Percentiles rank a stretch among this genome's conserved stretches.
These are phyloP conservation scores for Notodonta ziczac DNA, from an alignment of 2,888 invertebrate species.

Conservation along the genomic window DNA sequence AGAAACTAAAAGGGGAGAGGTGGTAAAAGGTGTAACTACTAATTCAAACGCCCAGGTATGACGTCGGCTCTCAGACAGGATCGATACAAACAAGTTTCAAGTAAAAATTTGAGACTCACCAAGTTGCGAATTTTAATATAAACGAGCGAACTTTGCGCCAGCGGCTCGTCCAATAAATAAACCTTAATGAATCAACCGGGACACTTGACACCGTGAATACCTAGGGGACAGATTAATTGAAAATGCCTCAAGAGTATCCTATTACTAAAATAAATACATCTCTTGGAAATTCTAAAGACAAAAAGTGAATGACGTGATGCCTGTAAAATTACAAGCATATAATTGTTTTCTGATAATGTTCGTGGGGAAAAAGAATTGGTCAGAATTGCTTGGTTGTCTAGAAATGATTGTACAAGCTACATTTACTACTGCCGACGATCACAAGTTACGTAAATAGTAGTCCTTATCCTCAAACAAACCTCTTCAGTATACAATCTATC, in stretches of 20 bases:
- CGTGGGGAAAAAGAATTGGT: too few relatives aligned
- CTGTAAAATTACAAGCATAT: not conserved
- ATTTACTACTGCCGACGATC: too few relatives aligned
- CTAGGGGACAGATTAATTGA: conserved; percentile 45
- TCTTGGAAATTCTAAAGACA: not conserved
- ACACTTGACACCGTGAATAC: conserved; percentile 46
- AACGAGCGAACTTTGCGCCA: conserved; percentile 55
- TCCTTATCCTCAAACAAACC: not conserved
- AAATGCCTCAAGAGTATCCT: conserved; percentile 39
- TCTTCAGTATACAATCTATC: not conserved
- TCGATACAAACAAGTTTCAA: conserved; percentile 34
- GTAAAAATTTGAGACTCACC: conserved; percentile 48
- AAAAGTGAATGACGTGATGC: not conserved
- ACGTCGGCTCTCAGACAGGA: conserved; percentile 23
- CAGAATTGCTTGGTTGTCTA: too few relatives aligned
- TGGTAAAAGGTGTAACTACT: not conserved
- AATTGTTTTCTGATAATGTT: too few relatives aligned
- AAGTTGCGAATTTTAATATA: conserved; percentile 61
- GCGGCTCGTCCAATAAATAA: conserved; percentile 60
- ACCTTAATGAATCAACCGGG: conserved; percentile 59
- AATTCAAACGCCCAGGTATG: conserved; percentile 2
- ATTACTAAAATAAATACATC: conserved; percentile 18
- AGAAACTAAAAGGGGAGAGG: not conserved
- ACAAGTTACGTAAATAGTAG: too few relatives aligned
- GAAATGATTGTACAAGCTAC: too few relatives aligned